Conservation (phyloP, 2,797 vertebrate species). For the Sebastes hubbsi region DNA sequence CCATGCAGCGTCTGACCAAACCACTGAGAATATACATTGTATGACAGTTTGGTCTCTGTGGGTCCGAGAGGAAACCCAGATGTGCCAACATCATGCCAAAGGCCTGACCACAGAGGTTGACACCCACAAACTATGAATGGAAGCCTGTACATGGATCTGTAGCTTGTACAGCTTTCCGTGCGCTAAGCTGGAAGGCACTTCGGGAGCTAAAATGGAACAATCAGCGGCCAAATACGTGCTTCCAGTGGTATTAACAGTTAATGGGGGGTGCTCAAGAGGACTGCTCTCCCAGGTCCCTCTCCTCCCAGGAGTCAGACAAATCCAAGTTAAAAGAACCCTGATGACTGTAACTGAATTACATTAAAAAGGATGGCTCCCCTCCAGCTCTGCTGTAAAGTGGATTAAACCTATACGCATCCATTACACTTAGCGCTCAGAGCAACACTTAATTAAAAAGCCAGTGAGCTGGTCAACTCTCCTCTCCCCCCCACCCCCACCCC, state of each 20-base stretch:
- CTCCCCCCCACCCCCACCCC: neutral
- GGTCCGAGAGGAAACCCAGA: constrained; percentile 17
- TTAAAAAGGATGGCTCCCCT: constrained; percentile 66
- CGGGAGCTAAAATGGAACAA: constrained; percentile 31
- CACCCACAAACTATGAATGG: neutral
- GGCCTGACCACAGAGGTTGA: constrained; percentile 6
- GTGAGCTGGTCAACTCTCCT: constrained; percentile 22
- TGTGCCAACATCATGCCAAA: neutral
- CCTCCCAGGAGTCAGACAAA: constrained; percentile 42
- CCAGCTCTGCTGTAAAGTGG: constrained; percentile 68
- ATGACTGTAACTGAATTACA: constrained; percentile 62
- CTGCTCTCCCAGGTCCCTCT: constrained; percentile 1
- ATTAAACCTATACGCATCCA: constrained; percentile 72
- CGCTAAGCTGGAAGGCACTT: neutral
- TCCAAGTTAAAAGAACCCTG: constrained; percentile 61
- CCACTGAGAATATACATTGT: neutral
- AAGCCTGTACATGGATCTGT: neutral
- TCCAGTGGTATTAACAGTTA: constrained; percentile 6
- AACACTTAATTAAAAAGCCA: constrained; percentile 72
- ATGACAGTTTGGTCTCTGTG: neutral
- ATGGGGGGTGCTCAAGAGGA: neutral
- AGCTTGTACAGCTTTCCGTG: neutral
- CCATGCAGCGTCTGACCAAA: neutral
- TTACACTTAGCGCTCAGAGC: constrained; percentile 52
- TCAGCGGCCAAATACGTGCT: neutral